Evolutionary conservation across 2,797 vertebrate genomes (phyloP).

Genomic region (Simalia tracyae): DNA sequence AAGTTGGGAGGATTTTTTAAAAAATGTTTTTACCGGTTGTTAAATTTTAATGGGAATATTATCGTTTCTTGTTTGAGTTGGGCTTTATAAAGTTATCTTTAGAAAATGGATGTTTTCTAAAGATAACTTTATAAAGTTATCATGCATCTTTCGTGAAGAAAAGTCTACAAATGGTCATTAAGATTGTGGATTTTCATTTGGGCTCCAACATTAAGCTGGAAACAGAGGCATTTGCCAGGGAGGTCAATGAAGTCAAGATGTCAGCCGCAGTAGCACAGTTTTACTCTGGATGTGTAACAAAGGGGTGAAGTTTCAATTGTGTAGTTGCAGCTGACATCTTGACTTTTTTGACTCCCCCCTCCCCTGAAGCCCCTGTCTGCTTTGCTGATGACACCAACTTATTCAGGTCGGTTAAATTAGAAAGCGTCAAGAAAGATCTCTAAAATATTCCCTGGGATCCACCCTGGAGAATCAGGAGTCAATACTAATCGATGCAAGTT

Average conservation of each 20-base stretch:
- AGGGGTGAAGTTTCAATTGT: too few species aligned
- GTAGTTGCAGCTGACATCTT: not conserved
- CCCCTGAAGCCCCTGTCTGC: too few species aligned
- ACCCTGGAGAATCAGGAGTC: not conserved
- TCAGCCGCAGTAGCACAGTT: too few species aligned
- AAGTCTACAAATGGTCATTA: not conserved
- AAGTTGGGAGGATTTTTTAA: not conserved
- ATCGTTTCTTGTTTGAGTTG: not conserved
- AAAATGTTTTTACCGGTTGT: not conserved
- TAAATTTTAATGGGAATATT: not conserved
- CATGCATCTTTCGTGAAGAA: not conserved
- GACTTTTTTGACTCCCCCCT: not conserved
- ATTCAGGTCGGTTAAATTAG: not conserved
- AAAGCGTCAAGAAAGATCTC: not conserved
- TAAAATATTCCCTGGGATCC: not conserved
- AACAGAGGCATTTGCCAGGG: not conserved
- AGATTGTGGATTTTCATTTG: not conserved
- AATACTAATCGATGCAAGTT: not conserved
- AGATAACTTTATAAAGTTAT: not conserved
- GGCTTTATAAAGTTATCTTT: not conserved
- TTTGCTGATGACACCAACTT: not conserved
- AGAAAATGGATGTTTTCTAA: too few species aligned
- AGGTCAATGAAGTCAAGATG: too few species aligned
- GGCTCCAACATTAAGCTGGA: not conserved
- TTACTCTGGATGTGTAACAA: too few species aligned